A percentile compares a stretch with the other conserved stretches of the same genome.
phyloP scores from a whole-genome alignment of 2,113 vertebrate species.

The Sander lucioperca region DNA sequence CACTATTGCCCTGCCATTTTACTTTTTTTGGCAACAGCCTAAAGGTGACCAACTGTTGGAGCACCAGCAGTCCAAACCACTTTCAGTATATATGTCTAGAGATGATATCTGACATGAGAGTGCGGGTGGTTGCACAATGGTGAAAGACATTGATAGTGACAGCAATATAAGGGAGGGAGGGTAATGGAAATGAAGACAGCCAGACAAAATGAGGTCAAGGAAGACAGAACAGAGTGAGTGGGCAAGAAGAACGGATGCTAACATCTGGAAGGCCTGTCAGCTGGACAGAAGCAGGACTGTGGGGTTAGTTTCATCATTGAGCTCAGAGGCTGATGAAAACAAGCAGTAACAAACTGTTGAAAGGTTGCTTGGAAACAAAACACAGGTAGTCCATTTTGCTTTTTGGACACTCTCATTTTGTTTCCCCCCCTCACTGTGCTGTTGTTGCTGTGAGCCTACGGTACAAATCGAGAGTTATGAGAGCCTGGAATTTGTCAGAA shows the following conservation, averaged over 20 bases:
- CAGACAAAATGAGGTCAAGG: conserved; percentile 25
- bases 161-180: conserved; percentile 19
- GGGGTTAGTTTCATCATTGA: conserved; percentile 56
- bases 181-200: conserved; percentile 48
- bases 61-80: not conserved
- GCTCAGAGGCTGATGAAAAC: conserved; percentile 63
- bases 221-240: not conserved
- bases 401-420: conserved; percentile 14
- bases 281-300: conserved; percentile 30
- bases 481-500: conserved; percentile 67
- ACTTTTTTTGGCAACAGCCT: not conserved
- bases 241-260: not conserved
- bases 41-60: not conserved
- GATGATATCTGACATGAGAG: conserved; percentile 20
- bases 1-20: not conserved
- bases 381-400: conserved; percentile 30
- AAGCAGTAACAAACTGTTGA: conserved; percentile 50
- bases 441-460: not conserved
- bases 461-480: conserved; percentile 48
- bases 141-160: conserved; percentile 32
- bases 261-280: conserved; percentile 25
- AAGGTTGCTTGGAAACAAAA: conserved; percentile 31
- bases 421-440: not conserved
- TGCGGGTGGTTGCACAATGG: not conserved
- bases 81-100: conserved; percentile 14